phyloP scores from a whole-genome alignment of 2,113 vertebrate species.

The Campylomormyrus tamandua region DNA sequence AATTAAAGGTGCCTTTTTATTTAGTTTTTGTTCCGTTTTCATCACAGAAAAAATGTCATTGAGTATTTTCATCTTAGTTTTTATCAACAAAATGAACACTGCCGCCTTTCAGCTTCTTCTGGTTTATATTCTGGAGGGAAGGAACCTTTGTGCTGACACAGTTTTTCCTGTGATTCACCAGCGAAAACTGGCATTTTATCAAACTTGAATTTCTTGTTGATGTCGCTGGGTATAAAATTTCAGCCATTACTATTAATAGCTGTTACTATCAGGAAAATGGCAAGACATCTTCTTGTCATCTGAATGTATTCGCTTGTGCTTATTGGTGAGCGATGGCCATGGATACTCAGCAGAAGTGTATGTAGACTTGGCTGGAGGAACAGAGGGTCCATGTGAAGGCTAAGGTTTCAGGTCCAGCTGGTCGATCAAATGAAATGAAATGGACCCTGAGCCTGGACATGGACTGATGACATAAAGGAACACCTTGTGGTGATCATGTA shows the following conservation, averaged over 20 bases:
- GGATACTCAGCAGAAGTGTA: background rate
- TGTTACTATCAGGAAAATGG: background rate
- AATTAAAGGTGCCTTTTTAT: too few species aligned
- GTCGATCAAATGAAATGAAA: background rate
- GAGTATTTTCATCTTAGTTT: too few species aligned
- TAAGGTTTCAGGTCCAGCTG: background rate
- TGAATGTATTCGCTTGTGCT: background rate
- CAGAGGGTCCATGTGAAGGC: background rate
- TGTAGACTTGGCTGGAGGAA: background rate
- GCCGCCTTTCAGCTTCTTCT: background rate
- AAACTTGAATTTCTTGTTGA: background rate
- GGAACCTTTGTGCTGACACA: background rate
- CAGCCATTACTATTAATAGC: background rate
- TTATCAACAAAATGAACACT: too few species aligned
- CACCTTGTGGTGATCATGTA: constrained; percentile 13
- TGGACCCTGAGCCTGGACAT: constrained; percentile 16
- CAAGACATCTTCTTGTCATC: background rate
- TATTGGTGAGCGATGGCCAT: background rate
- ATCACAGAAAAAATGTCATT: too few species aligned
- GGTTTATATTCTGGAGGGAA: background rate
- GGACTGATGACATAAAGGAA: background rate
- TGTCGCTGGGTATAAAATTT: background rate
- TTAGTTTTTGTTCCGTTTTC: too few species aligned
- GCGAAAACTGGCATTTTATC: background rate
- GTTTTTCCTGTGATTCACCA: background rate